Evolutionary conservation across 2,888 invertebrate genomes (phyloP), one percentile per base, ranked within the genome.

Genomic region (Proisotoma minuta): DNA sequence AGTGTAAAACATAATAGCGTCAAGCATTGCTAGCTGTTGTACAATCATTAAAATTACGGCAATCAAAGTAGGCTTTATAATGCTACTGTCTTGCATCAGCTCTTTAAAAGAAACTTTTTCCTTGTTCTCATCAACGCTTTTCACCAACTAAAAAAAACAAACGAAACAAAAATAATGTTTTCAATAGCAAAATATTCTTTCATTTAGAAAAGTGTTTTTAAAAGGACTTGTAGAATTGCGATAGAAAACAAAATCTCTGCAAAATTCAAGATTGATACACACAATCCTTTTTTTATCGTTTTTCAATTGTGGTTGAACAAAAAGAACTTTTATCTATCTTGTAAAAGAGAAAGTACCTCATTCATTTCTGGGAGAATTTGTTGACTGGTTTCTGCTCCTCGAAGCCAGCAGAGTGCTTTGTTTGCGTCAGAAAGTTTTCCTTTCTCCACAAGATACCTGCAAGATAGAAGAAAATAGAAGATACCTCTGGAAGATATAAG

Each of bases 391-490:
- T 59, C 47, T 51, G 67, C 63, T 1, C 93, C 92, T 18, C 94
- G 84, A 18, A 95, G 80, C 79, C 82, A 85, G 67, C 84, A 78
- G 66, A 94, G 78, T 0, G 91, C 84, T 50, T 83, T 80, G 3
- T 83, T 80, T 0, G 94, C 94, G 58, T 84, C 85, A 47, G 79
- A 78, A 28, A 81, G 75, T n/a, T 78, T 66, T 40, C 75, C 75
- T 76, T 81, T 82, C 74, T 86, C 83, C 54, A 88, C 78, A 48
- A 89, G 78, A 79, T 85, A 88, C n/a, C 85, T 83, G 87, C 76
- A 89, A 15, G 71, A 71, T 50, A n/a, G n/a, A n/a, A n/a, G n/a
- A n/a, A n/a, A n/a, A n/a, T n/a, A n/a, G n/a, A n/a, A n/a, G n/a
- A n/a, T n/a, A n/a, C n/a, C n/a, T n/a, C n/a, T n/a, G n/a, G n/a